phyloP scores from a whole-genome alignment of 2,888 invertebrate species.

The Drosophila phalerata region DNA sequence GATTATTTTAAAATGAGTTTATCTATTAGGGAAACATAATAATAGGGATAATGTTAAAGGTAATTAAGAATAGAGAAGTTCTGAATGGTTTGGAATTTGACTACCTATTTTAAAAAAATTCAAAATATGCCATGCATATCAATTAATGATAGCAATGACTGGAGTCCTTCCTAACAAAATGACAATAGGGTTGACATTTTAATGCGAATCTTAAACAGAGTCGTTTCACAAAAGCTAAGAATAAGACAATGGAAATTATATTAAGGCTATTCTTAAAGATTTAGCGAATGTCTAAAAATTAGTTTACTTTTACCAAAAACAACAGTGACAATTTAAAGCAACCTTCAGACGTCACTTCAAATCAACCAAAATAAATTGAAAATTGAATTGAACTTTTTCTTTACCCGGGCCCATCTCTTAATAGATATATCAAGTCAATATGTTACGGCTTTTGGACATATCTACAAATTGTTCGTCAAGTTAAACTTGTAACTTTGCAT shows the following conservation, averaged over 20 bases:
- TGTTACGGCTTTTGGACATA: conserved; percentile 41
- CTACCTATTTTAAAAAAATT: too few species aligned
- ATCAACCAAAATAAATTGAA: conserved; percentile 8
- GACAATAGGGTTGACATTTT: neutral
- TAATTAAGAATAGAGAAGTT: neutral
- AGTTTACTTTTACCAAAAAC: neutral
- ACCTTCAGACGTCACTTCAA: conserved; percentile 4
- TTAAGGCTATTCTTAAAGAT: neutral
- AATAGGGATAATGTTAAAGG: neutral
- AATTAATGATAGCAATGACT: neutral
- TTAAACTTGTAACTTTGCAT: conserved; percentile 65
- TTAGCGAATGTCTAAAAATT: neutral
- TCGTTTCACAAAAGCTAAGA: too few species aligned
- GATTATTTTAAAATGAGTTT: neutral
- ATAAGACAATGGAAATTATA: too few species aligned
- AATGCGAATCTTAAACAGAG: neutral
- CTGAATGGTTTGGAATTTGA: too few species aligned
- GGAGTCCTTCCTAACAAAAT: neutral
- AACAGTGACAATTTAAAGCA: conserved; percentile 5
- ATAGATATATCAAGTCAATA: conserved; percentile 36
- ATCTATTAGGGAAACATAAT: neutral
- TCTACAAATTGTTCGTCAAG: conserved; percentile 60
- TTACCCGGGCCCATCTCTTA: neutral
- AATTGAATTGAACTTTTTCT: neutral
- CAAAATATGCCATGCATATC: too few species aligned